Evolutionary conservation across 92 coral and sea anemone genomes (phyloP), one percentile per base, ranked within the genome.

Genomic region (Heteractis magnifica): DNA sequence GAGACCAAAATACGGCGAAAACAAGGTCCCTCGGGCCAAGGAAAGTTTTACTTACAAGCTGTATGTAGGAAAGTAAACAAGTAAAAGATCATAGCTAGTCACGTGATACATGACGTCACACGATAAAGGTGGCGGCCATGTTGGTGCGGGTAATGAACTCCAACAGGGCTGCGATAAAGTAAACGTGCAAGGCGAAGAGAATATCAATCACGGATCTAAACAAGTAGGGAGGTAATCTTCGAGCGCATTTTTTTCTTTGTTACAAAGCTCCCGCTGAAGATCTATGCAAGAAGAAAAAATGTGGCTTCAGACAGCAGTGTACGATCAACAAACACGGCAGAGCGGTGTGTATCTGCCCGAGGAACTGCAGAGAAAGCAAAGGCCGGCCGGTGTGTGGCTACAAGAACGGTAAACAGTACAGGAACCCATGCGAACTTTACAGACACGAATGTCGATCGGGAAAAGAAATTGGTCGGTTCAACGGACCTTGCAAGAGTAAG

Each of bases 401-500:
- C 77, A 78, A 83, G 23, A 95, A 95, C 82, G 98, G 98, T 9
- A 95, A 90, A 76, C 95, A 95, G 81, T 95, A 93, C 89, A 90
- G 78, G 78, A 94, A 92, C 79, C 88, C 90, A 23, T 95, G 98
- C 65, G 94, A 90, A 65, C 85, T 95, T 48, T 79, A 82, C 76
- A 83, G 93, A 77, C 93, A 95, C 48, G 98, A 95, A 86, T 95
- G 98, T 82, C 74, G 73, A 41, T 82, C 90, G 50, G 91, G 90
- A 13, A 85, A 55, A 51, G 94, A 88, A 55, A 88, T 95, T 59
- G 97, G 94, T 0, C 86, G 90, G 86, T 70, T 64, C 71, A 85
- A 64, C 18, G 98, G 98, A 77, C 90, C 87, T 6, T 95, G 98
- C 60, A 94, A 95, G 82, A 92, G 98, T 95, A 88, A 90, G 98